Conservation (phyloP, 1,140 invertebrate species). For the Ceratina japonica region DNA sequence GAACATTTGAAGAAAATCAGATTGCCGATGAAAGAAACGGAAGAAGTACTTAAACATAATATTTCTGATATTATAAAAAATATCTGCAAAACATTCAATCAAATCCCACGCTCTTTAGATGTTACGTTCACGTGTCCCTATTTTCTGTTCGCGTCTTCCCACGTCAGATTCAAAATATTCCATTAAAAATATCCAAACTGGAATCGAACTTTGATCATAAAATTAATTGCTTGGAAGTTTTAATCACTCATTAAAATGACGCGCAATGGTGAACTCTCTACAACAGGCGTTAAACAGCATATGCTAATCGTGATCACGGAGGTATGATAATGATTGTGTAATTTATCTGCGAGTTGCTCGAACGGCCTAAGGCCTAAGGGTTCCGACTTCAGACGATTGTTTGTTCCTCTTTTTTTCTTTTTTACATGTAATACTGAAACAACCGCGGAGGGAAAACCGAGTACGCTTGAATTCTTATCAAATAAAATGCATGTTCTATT, state of each 20-base stretch:
- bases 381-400: not conserved
- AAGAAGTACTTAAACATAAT: not conserved
- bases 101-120: too few relatives aligned
- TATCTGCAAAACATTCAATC: too few relatives aligned
- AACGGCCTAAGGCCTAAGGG: not conserved
- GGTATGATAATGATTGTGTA: constrained; percentile 24
- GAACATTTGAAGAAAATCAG: constrained; percentile 21
- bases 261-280: not conserved
- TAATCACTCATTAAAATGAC: not conserved
- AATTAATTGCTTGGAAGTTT: not conserved
- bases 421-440: too few relatives aligned
- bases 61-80: too few relatives aligned
- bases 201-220: not conserved
- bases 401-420: not conserved
- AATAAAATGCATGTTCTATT: not conserved
- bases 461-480: not conserved
- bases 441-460: not conserved
- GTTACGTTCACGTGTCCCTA: too few relatives aligned
- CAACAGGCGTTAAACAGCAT: constrained; percentile 7
- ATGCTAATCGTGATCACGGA: constrained; percentile 26
- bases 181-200: not conserved
- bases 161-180: too few relatives aligned
- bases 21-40: not conserved
- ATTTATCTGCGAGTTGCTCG: not conserved
- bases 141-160: too few relatives aligned